phyloP scores from a whole-genome alignment of 1,140 invertebrate genomes.

The Aphidius gifuensis region DNA sequence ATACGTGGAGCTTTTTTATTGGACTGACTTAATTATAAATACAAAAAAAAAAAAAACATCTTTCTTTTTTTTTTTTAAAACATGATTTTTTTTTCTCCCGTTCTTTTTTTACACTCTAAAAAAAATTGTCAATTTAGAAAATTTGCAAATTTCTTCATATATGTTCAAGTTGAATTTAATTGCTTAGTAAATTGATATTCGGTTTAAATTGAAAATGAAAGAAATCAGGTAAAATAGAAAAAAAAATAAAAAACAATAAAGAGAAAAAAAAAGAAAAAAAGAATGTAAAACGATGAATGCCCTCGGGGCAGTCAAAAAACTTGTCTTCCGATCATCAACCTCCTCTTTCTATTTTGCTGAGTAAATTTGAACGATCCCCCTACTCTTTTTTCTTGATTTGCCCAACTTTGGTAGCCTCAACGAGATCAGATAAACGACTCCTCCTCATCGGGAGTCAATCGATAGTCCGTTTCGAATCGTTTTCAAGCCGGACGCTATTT shows the following conservation, averaged over 20 bases:
- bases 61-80: too few species aligned
- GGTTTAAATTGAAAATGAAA: too few species aligned
- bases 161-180: neutral
- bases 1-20: too few species aligned
- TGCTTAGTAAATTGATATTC: too few species aligned
- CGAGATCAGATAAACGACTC: conserved; percentile 16
- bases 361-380: conserved; percentile 13
- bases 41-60: too few species aligned
- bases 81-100: too few species aligned
- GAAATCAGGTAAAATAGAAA: too few species aligned
- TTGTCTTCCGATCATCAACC: neutral
- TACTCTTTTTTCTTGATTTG: neutral
- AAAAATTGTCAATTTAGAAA: too few species aligned
- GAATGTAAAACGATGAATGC: neutral
- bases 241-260: too few species aligned
- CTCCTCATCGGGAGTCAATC: conserved; percentile 10
- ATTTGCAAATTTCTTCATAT: too few species aligned
- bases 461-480: conserved; percentile 8
- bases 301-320: conserved; percentile 7
- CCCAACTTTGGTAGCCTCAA: neutral
- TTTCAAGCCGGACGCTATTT: conserved; percentile 6
- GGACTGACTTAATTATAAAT: too few species aligned
- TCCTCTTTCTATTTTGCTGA: conserved; percentile 11
- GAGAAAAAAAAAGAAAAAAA: neutral
- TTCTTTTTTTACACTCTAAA: too few species aligned